A percentile compares a stretch with the other conserved stretches of the same genome.
Evolutionary conservation across 2,113 vertebrate species (phyloP).

Genomic region (Piliocolobus tephrosceles): DNA sequence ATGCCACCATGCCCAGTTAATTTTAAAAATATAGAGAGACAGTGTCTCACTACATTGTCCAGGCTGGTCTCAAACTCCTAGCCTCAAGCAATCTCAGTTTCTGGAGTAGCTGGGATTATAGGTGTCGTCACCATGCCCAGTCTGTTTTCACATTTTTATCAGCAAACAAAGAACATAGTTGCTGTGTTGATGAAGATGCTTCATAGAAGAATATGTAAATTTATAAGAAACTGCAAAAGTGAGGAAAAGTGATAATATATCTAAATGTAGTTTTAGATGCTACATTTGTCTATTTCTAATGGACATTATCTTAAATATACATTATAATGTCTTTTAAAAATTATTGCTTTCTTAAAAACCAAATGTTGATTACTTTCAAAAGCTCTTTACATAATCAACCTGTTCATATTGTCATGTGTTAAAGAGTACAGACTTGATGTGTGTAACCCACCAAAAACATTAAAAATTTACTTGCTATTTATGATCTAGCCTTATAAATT

Average conservation of each 20-base stretch:
- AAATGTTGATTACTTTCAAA: not conserved
- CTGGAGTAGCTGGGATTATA: too few species aligned
- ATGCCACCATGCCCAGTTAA: too few species aligned
- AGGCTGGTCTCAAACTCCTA: too few species aligned
- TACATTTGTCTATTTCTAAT: not conserved
- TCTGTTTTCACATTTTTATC: not conserved
- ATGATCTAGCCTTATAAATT: conserved; percentile 33
- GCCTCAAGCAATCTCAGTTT: too few species aligned
- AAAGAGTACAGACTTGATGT: not conserved
- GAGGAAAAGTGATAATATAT: not conserved
- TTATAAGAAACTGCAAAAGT: not conserved
- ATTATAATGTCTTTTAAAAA: not conserved
- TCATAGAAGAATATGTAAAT: not conserved
- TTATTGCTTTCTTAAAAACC: not conserved
- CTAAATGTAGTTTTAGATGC: not conserved
- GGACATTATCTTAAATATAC: not conserved
- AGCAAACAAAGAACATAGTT: not conserved
- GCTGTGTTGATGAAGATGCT: not conserved
- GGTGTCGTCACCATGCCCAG: too few species aligned
- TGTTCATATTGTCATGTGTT: not conserved
- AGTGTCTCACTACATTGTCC: too few species aligned
- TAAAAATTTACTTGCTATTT: conserved; percentile 6
- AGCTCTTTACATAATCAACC: not conserved
- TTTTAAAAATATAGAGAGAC: too few species aligned
- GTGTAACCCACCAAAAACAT: not conserved